A percentile compares a stretch with the other conserved stretches of the same genome.
phyloP scores from a whole-genome alignment of 2,797 vertebrate genomes.

The Oreortyx pictus region DNA sequence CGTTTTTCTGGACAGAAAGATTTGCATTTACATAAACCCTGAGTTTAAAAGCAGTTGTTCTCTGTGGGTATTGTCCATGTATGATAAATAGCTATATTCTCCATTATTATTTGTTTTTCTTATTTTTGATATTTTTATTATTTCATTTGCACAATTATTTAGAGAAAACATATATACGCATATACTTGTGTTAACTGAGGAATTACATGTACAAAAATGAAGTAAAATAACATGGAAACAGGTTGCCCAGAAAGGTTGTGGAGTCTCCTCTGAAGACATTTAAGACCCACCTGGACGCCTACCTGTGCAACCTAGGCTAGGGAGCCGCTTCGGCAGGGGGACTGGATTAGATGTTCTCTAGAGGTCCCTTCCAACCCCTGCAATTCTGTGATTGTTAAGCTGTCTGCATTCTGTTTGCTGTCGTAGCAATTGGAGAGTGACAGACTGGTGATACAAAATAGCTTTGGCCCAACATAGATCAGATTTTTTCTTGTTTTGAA shows the following conservation, averaged over 20 bases:
- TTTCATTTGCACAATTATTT: neutral
- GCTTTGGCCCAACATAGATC: neutral
- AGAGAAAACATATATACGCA: conserved; percentile 1
- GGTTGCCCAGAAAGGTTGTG: no score
- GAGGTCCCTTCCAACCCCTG: no score
- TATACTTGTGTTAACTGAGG: neutral
- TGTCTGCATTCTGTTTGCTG: neutral
- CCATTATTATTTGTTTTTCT: neutral
- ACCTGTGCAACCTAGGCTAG: no score
- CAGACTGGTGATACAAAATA: neutral
- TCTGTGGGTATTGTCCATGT: neutral
- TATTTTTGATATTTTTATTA: neutral
- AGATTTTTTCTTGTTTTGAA: neutral
- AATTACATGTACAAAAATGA: neutral
- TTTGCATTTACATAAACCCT: conserved; percentile 51
- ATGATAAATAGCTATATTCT: neutral
- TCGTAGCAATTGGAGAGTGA: neutral
- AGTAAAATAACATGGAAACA: neutral
- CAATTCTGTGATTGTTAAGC: neutral
- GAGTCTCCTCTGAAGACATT: no score
- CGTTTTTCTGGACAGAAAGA: conserved; percentile 5
- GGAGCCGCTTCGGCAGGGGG: no score
- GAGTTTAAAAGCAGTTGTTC: conserved; percentile 46
- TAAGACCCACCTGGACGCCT: no score
- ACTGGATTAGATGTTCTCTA: no score